Evolutionary conservation across 2,888 invertebrate genomes (phyloP).

Genomic region (Rhingia campestris): DNA sequence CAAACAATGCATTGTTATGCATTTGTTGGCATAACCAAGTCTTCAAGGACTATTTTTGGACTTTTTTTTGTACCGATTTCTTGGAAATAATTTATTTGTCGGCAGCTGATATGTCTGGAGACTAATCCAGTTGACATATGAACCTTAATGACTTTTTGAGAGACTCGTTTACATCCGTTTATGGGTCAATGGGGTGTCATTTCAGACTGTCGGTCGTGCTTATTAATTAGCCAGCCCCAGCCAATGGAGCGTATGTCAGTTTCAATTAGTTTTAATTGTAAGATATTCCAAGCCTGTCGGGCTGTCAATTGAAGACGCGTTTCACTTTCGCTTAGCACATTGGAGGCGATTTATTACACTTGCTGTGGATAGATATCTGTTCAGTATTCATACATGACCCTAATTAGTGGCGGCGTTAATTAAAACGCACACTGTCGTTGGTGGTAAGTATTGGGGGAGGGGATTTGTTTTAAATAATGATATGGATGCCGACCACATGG

Average conservation of each 20-base stretch:
- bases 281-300: not conserved
- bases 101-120: too few relatives aligned
- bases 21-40: too few relatives aligned
- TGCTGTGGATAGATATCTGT: not conserved
- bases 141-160: slow-evolving; percentile 3
- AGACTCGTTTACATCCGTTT: not conserved
- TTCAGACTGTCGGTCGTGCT: not conserved
- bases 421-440: not conserved
- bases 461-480: not conserved
- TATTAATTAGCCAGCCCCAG: slow-evolving; percentile 10
- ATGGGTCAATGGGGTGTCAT: not conserved
- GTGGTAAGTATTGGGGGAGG: not conserved
- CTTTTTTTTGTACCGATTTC: too few relatives aligned
- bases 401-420: slow-evolving; percentile 21
- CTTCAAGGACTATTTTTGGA: too few relatives aligned
- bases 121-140: slow-evolving; percentile 11
- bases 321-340: not conserved
- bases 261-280: slow-evolving; percentile 42
- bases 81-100: too few relatives aligned
- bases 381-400: slow-evolving; percentile 11
- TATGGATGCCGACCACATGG: too few relatives aligned
- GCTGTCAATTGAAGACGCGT: slow-evolving; percentile 25
- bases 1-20: too few relatives aligned
- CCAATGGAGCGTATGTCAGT: slow-evolving; percentile 14
- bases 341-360: not conserved